Conservation (phyloP, 2,888 invertebrate species). For the Teleogryllus oceanicus region DNA sequence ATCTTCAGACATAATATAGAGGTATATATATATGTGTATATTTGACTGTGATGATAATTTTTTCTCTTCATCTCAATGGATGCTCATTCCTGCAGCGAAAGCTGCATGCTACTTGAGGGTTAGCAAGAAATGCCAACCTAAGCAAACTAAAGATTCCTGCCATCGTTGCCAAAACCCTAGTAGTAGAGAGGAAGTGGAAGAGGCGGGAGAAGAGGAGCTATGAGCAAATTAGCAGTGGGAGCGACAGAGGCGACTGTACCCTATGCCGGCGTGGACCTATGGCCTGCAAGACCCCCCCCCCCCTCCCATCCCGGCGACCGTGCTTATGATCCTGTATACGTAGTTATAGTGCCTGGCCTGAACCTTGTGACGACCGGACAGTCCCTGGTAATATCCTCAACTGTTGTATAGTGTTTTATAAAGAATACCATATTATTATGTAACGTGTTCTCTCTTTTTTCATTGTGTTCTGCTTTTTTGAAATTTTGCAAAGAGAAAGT, state of each 20-base stretch:
- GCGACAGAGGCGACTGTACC: neutral
- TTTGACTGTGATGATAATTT: conserved; percentile 38
- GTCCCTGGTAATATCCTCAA: conserved; percentile 18
- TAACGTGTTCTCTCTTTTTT: conserved; percentile 34
- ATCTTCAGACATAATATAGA: conserved; percentile 25
- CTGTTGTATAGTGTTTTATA: conserved; percentile 34
- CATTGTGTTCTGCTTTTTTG: conserved; percentile 36
- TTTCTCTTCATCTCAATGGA: conserved; percentile 31
- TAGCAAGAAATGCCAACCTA: conserved; percentile 4
- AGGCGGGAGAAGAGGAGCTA: neutral
- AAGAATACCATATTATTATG: conserved; percentile 34
- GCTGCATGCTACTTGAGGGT: conserved; percentile 26
- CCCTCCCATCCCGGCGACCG: conserved; percentile 30
- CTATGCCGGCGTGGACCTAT: neutral
- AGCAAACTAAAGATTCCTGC: conserved; percentile 34
- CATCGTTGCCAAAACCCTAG: conserved; percentile 35
- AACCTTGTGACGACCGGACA: conserved; percentile 37
- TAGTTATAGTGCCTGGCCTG: conserved; percentile 35
- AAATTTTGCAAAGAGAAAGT: conserved; percentile 36
- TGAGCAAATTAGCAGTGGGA: neutral
- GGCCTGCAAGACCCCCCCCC: neutral
- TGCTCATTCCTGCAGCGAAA: conserved; percentile 38
- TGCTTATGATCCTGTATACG: conserved; percentile 34
- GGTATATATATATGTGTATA: conserved; percentile 34
- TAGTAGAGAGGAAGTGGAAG: neutral